A percentile compares a stretch with the other conserved stretches of the same genome.
phyloP scores from a whole-genome alignment of 2,888 invertebrate species.

The Therioaphis trifolii region DNA sequence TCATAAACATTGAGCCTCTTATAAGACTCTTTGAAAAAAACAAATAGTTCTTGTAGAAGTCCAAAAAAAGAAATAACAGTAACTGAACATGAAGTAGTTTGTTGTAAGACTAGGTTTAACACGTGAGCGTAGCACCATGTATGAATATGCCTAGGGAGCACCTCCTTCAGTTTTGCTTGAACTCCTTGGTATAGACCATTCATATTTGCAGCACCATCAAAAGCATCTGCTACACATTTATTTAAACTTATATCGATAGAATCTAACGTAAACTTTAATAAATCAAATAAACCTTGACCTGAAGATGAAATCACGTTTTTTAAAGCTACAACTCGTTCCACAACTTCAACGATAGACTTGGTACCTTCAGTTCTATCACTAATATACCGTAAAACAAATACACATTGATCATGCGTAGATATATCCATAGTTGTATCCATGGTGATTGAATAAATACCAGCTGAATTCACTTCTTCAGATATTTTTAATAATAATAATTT shows the following conservation, averaged over 20 bases:
- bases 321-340: conserved; percentile 29
- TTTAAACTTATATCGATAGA: conserved; percentile 13
- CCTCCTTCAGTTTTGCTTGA: conserved; percentile 1
- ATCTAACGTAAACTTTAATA: conserved; percentile 19
- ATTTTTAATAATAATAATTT: conserved; percentile 20
- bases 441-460: conserved; percentile 33
- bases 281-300: conserved; percentile 33
- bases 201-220: conserved; percentile 52
- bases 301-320: conserved; percentile 16
- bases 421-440: conserved; percentile 38
- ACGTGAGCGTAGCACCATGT: conserved; percentile 44
- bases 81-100: conserved; percentile 22
- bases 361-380: background rate
- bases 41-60: background rate
- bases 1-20: conserved; percentile 32
- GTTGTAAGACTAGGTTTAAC: conserved; percentile 16
- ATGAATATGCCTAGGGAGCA: conserved; percentile 15
- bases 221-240: conserved; percentile 31
- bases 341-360: conserved; percentile 8
- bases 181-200: conserved; percentile 31
- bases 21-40: conserved; percentile 32
- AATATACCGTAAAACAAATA: conserved; percentile 32
- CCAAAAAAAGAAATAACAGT: background rate
- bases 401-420: conserved; percentile 24
- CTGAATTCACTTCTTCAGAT: conserved; percentile 24